phyloP scores from a whole-genome alignment of 1,140 invertebrate genomes.

The Drosophila teissieri region DNA sequence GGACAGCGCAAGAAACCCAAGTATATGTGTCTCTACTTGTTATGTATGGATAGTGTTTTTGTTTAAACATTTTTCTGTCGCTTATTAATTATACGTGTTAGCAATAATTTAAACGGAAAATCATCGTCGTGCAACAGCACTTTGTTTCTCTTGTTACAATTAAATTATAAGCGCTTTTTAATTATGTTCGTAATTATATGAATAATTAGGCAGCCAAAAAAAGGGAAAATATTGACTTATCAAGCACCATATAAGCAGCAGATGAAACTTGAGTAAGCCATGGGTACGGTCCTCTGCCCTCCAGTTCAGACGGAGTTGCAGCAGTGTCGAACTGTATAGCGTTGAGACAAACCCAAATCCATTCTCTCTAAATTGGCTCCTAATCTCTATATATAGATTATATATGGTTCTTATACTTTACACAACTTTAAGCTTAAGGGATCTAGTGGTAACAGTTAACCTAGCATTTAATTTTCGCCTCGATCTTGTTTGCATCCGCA shows the following conservation, averaged over 20 bases:
- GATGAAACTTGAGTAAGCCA: slow-evolving; percentile 3
- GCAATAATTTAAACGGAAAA: slow-evolving; percentile 77
- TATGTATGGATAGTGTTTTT: slow-evolving; percentile 51
- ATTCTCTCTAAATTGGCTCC: not conserved
- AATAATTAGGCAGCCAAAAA: slow-evolving; percentile 30
- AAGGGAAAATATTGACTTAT: not conserved
- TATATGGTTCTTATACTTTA: slow-evolving; percentile 77
- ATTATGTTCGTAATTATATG: slow-evolving; percentile 71
- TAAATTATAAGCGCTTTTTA: slow-evolving; percentile 84
- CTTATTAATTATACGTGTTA: slow-evolving; percentile 57
- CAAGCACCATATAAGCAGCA: slow-evolving; percentile 35
- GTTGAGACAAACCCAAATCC: not conserved
- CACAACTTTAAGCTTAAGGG: slow-evolving; percentile 79
- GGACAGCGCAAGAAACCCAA: slow-evolving; percentile 71
- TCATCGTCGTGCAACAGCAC: slow-evolving; percentile 38
- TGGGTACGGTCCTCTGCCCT: not conserved
- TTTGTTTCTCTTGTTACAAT: slow-evolving; percentile 48
- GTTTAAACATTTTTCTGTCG: slow-evolving; percentile 52
- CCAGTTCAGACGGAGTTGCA: slow-evolving; percentile 26
- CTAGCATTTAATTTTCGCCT: slow-evolving; percentile 63
- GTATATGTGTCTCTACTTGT: slow-evolving; percentile 51
- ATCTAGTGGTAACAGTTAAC: slow-evolving; percentile 69
- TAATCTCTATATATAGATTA: slow-evolving; percentile 58
- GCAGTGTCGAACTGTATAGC: slow-evolving; percentile 29
- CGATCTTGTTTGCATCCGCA: slow-evolving; percentile 32